phyloP scores from a whole-genome alignment of 2,113 vertebrate genomes.

The Casuarius casuarius region DNA sequence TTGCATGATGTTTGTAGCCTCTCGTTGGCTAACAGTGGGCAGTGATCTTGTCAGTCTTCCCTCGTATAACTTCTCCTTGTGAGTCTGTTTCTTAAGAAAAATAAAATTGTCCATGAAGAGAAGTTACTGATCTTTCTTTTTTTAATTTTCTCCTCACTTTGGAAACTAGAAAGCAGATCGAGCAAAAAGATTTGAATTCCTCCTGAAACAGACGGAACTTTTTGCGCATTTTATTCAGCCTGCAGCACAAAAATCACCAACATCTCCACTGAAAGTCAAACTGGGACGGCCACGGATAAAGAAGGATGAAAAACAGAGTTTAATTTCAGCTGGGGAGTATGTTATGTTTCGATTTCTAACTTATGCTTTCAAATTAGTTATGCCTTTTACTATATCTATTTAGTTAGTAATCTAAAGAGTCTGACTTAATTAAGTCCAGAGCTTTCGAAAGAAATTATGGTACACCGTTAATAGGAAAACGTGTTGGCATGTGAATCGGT shows the following conservation, averaged over 20 bases:
- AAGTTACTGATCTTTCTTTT: not conserved
- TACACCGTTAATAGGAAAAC: not conserved
- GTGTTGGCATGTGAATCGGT: not conserved
- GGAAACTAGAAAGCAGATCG: constrained; percentile 85
- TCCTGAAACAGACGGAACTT: constrained; percentile 91
- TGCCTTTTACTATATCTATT: not conserved
- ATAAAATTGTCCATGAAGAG: rapidly evolving
- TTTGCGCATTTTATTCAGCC: constrained; percentile 93
- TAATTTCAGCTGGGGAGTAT: constrained; percentile 89
- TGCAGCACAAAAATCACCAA: constrained; percentile 88
- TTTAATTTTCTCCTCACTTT: constrained; percentile 11
- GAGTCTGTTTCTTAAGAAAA: not conserved
- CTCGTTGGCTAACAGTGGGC: not conserved
- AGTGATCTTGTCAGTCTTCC: not conserved
- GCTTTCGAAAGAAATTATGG: not conserved
- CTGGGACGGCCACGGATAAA: constrained; percentile 83
- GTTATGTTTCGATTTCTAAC: constrained; percentile 41
- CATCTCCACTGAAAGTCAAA: constrained; percentile 87
- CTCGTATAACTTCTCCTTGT: not conserved
- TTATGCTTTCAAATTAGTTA: not conserved
- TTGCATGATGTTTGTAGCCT: not conserved
- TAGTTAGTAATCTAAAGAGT: not conserved
- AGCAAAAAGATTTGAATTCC: constrained; percentile 90
- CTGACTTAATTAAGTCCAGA: not conserved
- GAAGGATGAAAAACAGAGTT: constrained; percentile 88